Percentiles rank a stretch among this genome's conserved stretches.
phyloP scores from a whole-genome alignment of 2,797 vertebrate genomes.

The Lindbergichthys nudifrons region DNA sequence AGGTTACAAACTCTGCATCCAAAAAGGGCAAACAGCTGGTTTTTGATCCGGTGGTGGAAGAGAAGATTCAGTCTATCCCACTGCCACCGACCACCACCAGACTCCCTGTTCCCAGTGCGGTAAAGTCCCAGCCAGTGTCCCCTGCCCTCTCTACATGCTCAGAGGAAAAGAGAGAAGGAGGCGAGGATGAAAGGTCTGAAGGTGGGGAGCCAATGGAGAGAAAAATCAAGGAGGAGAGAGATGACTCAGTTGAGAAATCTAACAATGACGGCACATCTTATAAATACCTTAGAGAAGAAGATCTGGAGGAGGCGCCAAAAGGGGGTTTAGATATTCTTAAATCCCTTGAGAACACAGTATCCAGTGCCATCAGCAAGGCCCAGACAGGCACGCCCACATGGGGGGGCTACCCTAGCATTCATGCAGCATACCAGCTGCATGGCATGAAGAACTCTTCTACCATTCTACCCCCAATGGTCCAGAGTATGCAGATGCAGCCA shows the following conservation, averaged over 20 bases:
- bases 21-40: slow-evolving; percentile 99
- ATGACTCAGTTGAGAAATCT: slow-evolving; percentile 86
- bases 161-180: slow-evolving; percentile 90
- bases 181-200: slow-evolving; percentile 85
- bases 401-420: slow-evolving; percentile 99
- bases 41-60: slow-evolving; percentile 95
- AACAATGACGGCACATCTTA: slow-evolving; percentile 86
- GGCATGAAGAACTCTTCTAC: slow-evolving; percentile 89
- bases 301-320: slow-evolving; percentile 95
- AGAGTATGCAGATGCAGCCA: slow-evolving; percentile 94
- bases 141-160: slow-evolving; percentile 85
- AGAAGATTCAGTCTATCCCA: slow-evolving; percentile 98
- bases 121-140: slow-evolving; percentile 95
- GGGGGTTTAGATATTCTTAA: slow-evolving; percentile 97
- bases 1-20: slow-evolving; percentile 98
- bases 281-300: slow-evolving; percentile 98
- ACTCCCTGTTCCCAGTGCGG: slow-evolving; percentile 87
- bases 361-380: slow-evolving; percentile 98
- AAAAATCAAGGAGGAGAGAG: slow-evolving; percentile 96
- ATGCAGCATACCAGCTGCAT: slow-evolving; percentile 97
- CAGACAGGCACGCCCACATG: slow-evolving; percentile 98
- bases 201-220: slow-evolving; percentile 83
- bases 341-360: slow-evolving; percentile 98
- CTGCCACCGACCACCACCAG: slow-evolving; percentile 95
- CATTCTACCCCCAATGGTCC: slow-evolving; percentile 81